Evolutionary conservation across 2,888 invertebrate species (phyloP).

Genomic region (Acanthacorydalis orientalis): DNA sequence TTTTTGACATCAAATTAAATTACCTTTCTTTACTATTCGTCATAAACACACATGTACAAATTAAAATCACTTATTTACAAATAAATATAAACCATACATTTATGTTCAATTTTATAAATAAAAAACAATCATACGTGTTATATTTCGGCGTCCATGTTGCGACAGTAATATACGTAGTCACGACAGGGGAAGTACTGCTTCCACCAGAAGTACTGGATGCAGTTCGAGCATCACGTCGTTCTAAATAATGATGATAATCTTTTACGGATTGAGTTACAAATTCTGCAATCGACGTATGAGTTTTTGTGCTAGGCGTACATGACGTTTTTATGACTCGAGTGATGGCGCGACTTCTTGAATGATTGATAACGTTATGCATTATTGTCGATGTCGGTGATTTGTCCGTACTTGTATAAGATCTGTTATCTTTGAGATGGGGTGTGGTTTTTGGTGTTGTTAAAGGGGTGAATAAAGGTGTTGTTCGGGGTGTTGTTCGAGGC

Average conservation of each 20-base stretch:
- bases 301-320: neutral
- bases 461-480: no score
- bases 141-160: constrained; percentile 63
- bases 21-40: neutral
- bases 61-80: neutral
- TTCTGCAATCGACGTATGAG: no score
- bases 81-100: neutral
- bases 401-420: neutral
- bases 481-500: no score
- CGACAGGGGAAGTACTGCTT: constrained; percentile 30
- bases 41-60: neutral
- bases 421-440: no score
- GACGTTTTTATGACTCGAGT: neutral
- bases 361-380: neutral
- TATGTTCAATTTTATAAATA: neutral
- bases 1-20: neutral
- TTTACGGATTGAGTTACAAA: no score
- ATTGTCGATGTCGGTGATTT: neutral
- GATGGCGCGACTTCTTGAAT: neutral
- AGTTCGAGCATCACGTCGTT: neutral
- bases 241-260: neutral
- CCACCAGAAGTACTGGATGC: neutral
- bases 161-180: constrained; percentile 55
- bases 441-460: no score
- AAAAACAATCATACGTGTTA: constrained; percentile 20